These are phyloP conservation scores for Ailuropoda melanoleuca DNA, from an alignment of 2,113 vertebrate genomes.

Conservation along the genomic window DNA sequence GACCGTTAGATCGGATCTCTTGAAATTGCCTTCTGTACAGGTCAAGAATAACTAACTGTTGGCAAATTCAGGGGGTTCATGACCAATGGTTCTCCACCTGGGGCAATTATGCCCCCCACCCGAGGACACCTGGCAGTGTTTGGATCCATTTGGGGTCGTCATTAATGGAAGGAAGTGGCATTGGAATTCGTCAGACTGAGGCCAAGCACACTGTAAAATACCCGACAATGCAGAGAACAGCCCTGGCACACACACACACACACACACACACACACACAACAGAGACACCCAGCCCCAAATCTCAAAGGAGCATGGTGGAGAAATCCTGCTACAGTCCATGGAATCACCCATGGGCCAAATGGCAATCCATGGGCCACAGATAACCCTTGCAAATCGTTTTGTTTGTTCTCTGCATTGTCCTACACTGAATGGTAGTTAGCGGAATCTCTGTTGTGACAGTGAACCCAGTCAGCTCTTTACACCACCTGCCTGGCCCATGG, in stretches of 20 bases:
- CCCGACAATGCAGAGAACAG: too few relatives aligned
- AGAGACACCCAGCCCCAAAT: background rate
- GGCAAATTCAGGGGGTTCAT: background rate
- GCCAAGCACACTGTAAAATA: background rate
- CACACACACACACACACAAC: too few relatives aligned
- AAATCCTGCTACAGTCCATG: background rate
- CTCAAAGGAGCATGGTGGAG: background rate
- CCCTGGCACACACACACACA: background rate
- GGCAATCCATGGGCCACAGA: accelerated
- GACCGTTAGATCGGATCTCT: accelerated
- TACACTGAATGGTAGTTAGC: background rate
- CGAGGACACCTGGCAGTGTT: too few relatives aligned
- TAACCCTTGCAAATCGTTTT: background rate
- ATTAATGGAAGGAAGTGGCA: background rate
- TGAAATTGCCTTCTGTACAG: background rate
- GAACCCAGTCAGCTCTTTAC: accelerated
- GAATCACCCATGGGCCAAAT: background rate
- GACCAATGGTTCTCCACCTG: background rate
- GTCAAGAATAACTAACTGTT: too few relatives aligned
- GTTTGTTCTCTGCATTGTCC: accelerated
- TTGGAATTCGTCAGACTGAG: background rate
- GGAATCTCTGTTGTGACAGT: too few relatives aligned
- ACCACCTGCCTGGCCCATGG: background rate
- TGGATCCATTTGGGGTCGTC: background rate
- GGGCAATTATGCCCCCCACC: background rate